Percentiles rank a stretch among this genome's conserved stretches.
phyloP scores from a whole-genome alignment of 2,888 invertebrate genomes.

The Flexamia atlantica region DNA sequence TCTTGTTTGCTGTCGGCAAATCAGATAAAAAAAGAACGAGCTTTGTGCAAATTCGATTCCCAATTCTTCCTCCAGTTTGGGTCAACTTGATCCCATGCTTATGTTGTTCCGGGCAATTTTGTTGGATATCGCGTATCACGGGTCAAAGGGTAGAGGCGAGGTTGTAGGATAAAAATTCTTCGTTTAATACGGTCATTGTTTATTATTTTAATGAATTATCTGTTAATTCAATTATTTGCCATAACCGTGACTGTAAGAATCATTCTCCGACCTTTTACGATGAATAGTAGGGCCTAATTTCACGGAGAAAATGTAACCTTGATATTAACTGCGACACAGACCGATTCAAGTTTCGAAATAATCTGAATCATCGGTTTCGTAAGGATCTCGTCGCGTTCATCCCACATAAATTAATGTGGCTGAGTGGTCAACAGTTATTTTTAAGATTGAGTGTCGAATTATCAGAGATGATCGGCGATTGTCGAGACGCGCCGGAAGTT shows the following conservation, averaged over 20 bases:
- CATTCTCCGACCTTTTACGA: too few species aligned
- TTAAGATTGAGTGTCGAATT: conserved; percentile 14
- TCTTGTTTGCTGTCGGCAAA: conserved; percentile 20
- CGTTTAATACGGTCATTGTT: too few species aligned
- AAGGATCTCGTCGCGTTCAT: conserved; percentile 12
- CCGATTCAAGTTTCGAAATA: conserved; percentile 20
- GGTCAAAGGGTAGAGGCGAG: not conserved
- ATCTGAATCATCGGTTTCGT: conserved; percentile 31
- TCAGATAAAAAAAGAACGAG: conserved; percentile 36
- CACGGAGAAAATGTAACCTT: conserved; percentile 25
- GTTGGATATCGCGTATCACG: not conserved
- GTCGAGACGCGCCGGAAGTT: conserved; percentile 16
- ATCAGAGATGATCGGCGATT: conserved; percentile 10
- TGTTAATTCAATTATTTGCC: too few species aligned
- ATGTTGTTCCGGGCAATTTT: too few species aligned
- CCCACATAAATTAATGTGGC: conserved; percentile 29
- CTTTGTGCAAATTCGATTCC: conserved; percentile 44
- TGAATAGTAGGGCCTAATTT: not conserved
- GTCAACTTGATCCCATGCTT: too few species aligned
- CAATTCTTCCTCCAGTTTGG: not conserved
- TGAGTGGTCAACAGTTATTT: not conserved
- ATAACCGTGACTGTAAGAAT: too few species aligned
- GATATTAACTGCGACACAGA: conserved; percentile 21
- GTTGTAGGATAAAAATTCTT: too few species aligned
- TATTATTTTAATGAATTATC: too few species aligned